Evolutionary conservation across 2,888 invertebrate genomes (phyloP).

Genomic region (Anorthoa munda): DNA sequence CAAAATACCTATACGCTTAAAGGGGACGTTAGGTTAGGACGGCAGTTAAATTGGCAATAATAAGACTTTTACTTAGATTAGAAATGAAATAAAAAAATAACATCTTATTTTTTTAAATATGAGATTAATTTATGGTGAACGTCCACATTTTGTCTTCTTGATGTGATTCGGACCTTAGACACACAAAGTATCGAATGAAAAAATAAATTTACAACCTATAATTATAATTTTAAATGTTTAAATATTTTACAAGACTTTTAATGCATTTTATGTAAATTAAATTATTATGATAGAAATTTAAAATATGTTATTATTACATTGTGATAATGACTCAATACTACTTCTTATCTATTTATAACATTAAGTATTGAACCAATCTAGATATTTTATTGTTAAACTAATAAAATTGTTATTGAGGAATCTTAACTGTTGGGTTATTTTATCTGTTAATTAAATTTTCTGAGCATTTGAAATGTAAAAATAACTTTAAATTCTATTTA

Average conservation of each 20-base stretch:
- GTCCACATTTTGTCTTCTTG: too few relatives aligned
- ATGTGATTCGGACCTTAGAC: too few relatives aligned
- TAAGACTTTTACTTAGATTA: too few relatives aligned
- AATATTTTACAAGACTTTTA: conserved; percentile 43
- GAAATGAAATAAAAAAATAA: too few relatives aligned
- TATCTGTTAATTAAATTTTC: not conserved
- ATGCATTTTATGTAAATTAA: conserved; percentile 37
- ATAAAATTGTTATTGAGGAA: conserved; percentile 21
- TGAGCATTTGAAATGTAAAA: not conserved
- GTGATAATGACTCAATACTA: conserved; percentile 21
- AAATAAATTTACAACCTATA: not conserved
- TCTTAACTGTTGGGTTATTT: conserved; percentile 10
- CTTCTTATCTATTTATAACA: conserved; percentile 6
- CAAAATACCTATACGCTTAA: not conserved
- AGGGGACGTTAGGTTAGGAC: too few relatives aligned
- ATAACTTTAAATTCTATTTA: not conserved
- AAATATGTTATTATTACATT: conserved; percentile 28
- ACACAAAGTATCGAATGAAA: not conserved
- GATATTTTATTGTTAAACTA: conserved; percentile 33
- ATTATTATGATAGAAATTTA: conserved; percentile 16
- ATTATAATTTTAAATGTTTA: conserved; percentile 2
- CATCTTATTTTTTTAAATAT: not conserved
- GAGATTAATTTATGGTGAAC: too few relatives aligned
- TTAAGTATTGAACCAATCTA: conserved; percentile 42
- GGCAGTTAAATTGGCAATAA: too few relatives aligned